Evolutionary conservation across 1,140 invertebrate species (phyloP).

Genomic region (Adelges cooleyi): DNA sequence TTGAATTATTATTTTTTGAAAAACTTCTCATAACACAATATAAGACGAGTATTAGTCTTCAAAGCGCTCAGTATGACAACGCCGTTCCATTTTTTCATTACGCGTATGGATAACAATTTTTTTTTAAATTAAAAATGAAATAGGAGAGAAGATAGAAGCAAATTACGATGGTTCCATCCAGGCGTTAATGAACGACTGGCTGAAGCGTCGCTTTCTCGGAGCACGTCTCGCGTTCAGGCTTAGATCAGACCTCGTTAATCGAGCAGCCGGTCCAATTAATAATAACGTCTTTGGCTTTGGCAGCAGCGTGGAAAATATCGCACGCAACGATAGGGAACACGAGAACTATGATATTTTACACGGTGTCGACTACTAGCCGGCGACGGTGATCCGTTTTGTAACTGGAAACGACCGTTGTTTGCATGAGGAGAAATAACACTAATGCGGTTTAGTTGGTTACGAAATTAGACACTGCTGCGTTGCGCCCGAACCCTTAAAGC

Average conservation of each 20-base stretch:
- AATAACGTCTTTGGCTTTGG: not conserved
- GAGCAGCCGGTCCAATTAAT: slow-evolving; percentile 2
- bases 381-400: slow-evolving; percentile 9
- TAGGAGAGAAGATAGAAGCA: too few relatives aligned
- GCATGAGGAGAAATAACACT: not conserved
- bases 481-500: not conserved
- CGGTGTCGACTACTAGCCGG: not conserved
- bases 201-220: not conserved
- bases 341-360: slow-evolving; percentile 9
- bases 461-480: not conserved
- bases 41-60: too few relatives aligned
- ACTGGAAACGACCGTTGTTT: slow-evolving; percentile 6
- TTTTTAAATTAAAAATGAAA: too few relatives aligned
- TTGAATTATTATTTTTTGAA: too few relatives aligned
- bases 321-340: not conserved
- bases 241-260: slow-evolving; percentile 8
- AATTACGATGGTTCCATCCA: not conserved
- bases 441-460: not conserved
- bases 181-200: slow-evolving; percentile 8
- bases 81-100: too few relatives aligned
- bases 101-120: too few relatives aligned
- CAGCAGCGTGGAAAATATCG: not conserved
- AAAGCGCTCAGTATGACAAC: too few relatives aligned
- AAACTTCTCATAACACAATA: too few relatives aligned
- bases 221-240: too few relatives aligned